Base-by-base conservation (phyloP, 2,888 invertebrate genomes). In the Conistra vaccinii region DNA sequence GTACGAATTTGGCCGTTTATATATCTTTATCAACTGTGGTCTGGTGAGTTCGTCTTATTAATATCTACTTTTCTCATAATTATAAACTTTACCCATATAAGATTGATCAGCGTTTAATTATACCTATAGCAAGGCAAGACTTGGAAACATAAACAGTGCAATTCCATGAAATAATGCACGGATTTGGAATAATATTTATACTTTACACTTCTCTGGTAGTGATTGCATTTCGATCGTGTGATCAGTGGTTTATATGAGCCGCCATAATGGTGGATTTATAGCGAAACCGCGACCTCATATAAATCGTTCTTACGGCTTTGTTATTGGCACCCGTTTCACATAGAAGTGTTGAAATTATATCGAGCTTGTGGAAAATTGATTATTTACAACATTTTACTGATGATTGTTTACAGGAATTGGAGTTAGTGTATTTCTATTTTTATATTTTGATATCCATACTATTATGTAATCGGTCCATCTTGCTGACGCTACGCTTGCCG, bases 21-120 rank as follows among this genome's bases (percentile, higher is more conserved):
- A 48, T 94, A 89, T 84, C 0, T 90, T 51, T 85, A 88, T 67
- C 90, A 92, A 77, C 68, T 92, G 20, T 91, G 88, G 88, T 62
- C 89, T 85, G 91, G 94, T 93, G 79, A 86, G 85, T 62, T 51
- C 0, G 20, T n/a, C 9, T 26, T 39, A 20, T 0, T 45, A 10
- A 20, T 26, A n/a, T n/a, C n/a, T n/a, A 0, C 4, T 42, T 48
- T 67, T 32, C 9, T 32, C 26, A 58, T 73, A 4, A 32, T 48
- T 29, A 48, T 45, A 14, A 35, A 67, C 32, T 20, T 14, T 35
- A 42, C 12, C 6, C 9, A 17, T 39, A 1, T 23, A 58, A 35
- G 2, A 51, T 63, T 32, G 14, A 48, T 32, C 3, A 1, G 53
- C 20, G 60, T 57, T 55, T 23, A 51, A 69, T 29, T 60, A 55